These are phyloP conservation scores for Geococcyx californianus DNA, from an alignment of 2,113 vertebrate genomes.

Conservation along the genomic window DNA sequence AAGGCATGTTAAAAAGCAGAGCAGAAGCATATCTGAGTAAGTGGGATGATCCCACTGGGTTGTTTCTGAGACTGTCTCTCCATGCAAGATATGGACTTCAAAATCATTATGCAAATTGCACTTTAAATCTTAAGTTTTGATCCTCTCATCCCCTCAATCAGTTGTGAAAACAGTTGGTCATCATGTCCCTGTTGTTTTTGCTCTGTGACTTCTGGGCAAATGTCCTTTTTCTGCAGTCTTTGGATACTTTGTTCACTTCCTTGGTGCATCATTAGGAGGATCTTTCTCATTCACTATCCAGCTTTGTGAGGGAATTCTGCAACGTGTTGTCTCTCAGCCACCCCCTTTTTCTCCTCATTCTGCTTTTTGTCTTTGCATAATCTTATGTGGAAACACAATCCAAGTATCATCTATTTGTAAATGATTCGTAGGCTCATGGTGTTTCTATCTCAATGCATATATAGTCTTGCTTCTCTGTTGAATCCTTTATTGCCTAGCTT, in stretches of 20 bases:
- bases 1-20: background rate
- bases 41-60: background rate
- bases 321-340: background rate
- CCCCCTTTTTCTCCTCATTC: background rate
- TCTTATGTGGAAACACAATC: constrained; percentile 14
- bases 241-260: background rate
- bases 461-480: background rate
- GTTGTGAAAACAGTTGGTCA: background rate
- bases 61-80: background rate
- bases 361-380: constrained; percentile 33
- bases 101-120: background rate
- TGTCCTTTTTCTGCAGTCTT: background rate
- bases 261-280: background rate
- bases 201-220: background rate
- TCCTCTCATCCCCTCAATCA: background rate
- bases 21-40: background rate
- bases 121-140: background rate
- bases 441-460: constrained; percentile 24
- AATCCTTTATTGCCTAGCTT: background rate
- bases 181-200: background rate
- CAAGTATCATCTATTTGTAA: background rate
- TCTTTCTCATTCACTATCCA: constrained; percentile 5
- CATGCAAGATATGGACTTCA: background rate
- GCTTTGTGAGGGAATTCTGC: constrained; percentile 21
- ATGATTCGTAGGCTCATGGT: constrained; percentile 18